Conservation (phyloP, 2,797 vertebrate species). For the Emys orbicularis region DNA sequence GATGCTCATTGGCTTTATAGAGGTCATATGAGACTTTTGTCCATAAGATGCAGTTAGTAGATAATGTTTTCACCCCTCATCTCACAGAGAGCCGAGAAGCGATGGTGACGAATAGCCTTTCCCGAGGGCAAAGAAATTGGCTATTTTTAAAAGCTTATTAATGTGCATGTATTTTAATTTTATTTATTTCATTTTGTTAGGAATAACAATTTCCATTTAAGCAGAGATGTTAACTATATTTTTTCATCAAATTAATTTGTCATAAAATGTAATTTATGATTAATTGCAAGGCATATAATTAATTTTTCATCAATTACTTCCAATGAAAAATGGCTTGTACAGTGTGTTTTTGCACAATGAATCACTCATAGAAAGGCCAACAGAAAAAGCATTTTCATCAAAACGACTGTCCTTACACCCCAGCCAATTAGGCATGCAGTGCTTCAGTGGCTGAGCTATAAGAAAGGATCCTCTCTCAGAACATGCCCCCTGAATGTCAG, state of each 20-base stretch:
- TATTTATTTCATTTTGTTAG: neutral
- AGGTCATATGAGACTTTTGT: neutral
- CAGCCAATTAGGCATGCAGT: neutral
- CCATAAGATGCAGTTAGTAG: neutral
- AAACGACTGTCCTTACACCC: neutral
- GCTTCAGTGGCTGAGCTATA: neutral
- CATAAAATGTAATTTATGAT: neutral
- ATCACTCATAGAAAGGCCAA: neutral
- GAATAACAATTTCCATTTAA: neutral
- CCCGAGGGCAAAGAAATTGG: fast-evolving
- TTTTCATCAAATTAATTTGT: neutral
- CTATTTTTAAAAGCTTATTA: neutral
- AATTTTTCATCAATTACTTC: neutral
- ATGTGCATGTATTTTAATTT: neutral
- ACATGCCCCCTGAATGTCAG: neutral
- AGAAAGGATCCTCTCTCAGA: neutral
- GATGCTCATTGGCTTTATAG: slow-evolving; percentile 26
- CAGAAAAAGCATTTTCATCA: neutral
- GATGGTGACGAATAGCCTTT: neutral
- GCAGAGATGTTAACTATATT: neutral
- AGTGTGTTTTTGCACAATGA: neutral
- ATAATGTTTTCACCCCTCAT: too few relatives aligned
- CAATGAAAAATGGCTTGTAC: neutral
- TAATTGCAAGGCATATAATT: neutral
- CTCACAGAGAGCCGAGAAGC: too few relatives aligned